phyloP scores from a whole-genome alignment of 2,888 invertebrate genomes.

The Pasiphila rectangulata region DNA sequence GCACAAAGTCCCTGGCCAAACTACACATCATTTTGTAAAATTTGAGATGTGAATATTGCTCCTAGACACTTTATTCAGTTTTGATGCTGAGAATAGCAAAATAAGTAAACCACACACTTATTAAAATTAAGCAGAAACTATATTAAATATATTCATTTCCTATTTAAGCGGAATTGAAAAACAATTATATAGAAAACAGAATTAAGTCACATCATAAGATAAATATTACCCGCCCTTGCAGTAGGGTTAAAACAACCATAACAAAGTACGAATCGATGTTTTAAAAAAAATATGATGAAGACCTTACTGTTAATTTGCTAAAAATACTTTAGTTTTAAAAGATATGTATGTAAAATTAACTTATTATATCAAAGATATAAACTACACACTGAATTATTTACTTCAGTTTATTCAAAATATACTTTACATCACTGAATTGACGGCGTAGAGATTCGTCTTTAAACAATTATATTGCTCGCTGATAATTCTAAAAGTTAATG shows the following conservation, averaged over 20 bases:
- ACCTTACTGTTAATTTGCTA: not conserved
- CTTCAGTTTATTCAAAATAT: conserved; percentile 57
- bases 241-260: no score
- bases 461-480: conserved; percentile 58
- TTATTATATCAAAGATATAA: conserved; percentile 26
- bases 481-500: conserved; percentile 57
- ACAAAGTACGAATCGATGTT: no score
- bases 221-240: no score
- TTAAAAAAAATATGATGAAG: not conserved
- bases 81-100: no score
- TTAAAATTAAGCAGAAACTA: no score
- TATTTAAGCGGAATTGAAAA: no score
- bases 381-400: conserved; percentile 51
- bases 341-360: conserved; percentile 14
- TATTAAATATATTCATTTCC: no score
- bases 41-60: no score
- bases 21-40: not conserved
- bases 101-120: no score
- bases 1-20: conserved; percentile 47
- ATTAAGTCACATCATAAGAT: no score
- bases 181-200: no score
- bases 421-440: conserved; percentile 77
- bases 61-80: no score
- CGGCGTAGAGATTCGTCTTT: conserved; percentile 73
- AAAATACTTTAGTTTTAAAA: conserved; percentile 18